A percentile compares a stretch with the other conserved stretches of the same genome.
Evolutionary conservation across 1,140 invertebrate genomes (phyloP).

Genomic region (Orius insidiosus): DNA sequence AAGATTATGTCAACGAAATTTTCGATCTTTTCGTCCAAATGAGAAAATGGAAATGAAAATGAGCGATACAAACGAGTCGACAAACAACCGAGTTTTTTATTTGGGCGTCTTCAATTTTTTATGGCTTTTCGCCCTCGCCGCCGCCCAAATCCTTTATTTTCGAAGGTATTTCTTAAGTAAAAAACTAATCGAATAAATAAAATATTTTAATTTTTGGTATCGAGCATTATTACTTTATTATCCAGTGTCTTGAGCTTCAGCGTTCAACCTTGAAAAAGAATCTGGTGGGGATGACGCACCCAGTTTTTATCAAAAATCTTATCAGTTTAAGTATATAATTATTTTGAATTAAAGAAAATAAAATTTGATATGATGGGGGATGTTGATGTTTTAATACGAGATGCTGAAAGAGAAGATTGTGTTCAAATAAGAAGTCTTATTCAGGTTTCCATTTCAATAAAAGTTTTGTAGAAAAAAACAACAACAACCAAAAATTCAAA

Average conservation of each 20-base stretch:
- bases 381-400: background rate
- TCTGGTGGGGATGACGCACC: too few relatives aligned
- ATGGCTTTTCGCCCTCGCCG: background rate
- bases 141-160: constrained; percentile 4
- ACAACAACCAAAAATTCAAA: too few relatives aligned
- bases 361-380: too few relatives aligned
- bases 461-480: too few relatives aligned
- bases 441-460: constrained; percentile 1
- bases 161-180: constrained; percentile 4
- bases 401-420: constrained; percentile 12
- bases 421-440: constrained; percentile 7
- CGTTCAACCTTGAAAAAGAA: too few relatives aligned
- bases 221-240: too few relatives aligned
- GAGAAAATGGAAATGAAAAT: background rate
- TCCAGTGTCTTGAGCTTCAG: too few relatives aligned
- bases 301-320: too few relatives aligned
- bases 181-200: constrained; percentile 6
- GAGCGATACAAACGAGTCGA: constrained; percentile 3
- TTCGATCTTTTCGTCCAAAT: background rate
- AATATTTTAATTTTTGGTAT: too few relatives aligned
- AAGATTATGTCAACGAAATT: background rate
- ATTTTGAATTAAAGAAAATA: too few relatives aligned
- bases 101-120: constrained; percentile 4
- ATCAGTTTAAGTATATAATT: too few relatives aligned
- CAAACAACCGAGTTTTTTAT: constrained; percentile 1